These are phyloP conservation scores for Cyprinodon diabolis DNA, from an alignment of 2,797 vertebrate species.

Conservation along the genomic window DNA sequence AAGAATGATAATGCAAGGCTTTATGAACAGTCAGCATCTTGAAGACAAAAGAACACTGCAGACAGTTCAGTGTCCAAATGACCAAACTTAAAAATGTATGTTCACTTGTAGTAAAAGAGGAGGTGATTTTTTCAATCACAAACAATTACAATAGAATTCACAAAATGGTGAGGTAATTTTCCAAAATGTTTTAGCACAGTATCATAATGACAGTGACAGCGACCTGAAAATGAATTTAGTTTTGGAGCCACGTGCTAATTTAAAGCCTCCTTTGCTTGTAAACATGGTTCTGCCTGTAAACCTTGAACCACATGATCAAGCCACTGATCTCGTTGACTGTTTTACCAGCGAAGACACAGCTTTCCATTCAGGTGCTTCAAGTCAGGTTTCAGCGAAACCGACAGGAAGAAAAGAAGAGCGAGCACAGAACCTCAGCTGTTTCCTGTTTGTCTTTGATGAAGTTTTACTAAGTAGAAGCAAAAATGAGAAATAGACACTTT, in stretches of 20 bases:
- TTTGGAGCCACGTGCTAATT: slow-evolving; percentile 55
- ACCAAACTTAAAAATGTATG: background rate
- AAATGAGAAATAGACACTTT: slow-evolving; percentile 5
- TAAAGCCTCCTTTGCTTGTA: slow-evolving; percentile 62
- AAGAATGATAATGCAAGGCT: background rate
- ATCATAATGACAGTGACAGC: background rate
- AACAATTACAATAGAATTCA: background rate
- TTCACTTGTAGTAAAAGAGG: background rate
- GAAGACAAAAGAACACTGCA: background rate
- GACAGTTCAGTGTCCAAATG: background rate
- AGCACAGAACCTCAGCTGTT: slow-evolving; percentile 67
- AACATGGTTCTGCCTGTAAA: slow-evolving; percentile 52
- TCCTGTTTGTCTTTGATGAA: slow-evolving; percentile 63
- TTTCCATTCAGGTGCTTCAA: slow-evolving; percentile 27
- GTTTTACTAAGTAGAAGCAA: slow-evolving; percentile 10
- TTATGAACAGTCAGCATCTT: background rate
- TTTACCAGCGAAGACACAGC: slow-evolving; percentile 2
- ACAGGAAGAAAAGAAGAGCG: slow-evolving; percentile 51
- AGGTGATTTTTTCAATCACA: background rate
- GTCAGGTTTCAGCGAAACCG: slow-evolving; percentile 63
- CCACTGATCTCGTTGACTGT: slow-evolving; percentile 5
- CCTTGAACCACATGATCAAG: slow-evolving; percentile 42
- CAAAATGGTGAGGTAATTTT: background rate
- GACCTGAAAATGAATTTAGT: background rate
- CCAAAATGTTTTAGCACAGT: background rate